phyloP scores from a whole-genome alignment of 37 sponge, comb jelly and placozoan genomes.

The Oopsacas minuta region DNA sequence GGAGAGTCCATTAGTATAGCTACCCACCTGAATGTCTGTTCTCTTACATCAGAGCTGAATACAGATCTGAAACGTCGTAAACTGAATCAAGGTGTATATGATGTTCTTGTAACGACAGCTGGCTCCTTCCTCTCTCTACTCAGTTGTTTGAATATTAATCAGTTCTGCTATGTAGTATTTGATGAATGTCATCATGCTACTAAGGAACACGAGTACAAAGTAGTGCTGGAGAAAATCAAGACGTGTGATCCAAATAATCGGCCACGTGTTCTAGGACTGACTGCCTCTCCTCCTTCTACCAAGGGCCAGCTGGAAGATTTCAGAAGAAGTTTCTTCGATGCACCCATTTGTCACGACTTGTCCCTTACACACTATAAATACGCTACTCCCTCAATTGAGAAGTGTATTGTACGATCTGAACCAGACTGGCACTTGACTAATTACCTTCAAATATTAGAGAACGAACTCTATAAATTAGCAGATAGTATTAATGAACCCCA shows the following conservation, averaged over 20 bases:
- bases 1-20: not conserved
- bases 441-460: not conserved
- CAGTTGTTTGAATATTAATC: not conserved
- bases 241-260: not conserved
- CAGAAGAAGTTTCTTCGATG: not conserved
- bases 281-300: not conserved
- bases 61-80: not conserved
- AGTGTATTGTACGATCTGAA: not conserved
- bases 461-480: not conserved
- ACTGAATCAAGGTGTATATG: not conserved
- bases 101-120: not conserved
- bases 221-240: not conserved
- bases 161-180: not conserved
- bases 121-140: not conserved
- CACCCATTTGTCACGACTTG: not conserved
- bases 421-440: not conserved
- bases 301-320: not conserved
- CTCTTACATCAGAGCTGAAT: not conserved
- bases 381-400: not conserved
- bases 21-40: not conserved
- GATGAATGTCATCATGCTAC: slow-evolving; percentile 7
- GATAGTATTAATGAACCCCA: not conserved
- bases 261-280: not conserved
- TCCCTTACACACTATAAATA: not conserved
- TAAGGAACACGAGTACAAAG: not conserved